Conservation (phyloP, 2,888 invertebrate species). For the Esperia sulphurella region DNA sequence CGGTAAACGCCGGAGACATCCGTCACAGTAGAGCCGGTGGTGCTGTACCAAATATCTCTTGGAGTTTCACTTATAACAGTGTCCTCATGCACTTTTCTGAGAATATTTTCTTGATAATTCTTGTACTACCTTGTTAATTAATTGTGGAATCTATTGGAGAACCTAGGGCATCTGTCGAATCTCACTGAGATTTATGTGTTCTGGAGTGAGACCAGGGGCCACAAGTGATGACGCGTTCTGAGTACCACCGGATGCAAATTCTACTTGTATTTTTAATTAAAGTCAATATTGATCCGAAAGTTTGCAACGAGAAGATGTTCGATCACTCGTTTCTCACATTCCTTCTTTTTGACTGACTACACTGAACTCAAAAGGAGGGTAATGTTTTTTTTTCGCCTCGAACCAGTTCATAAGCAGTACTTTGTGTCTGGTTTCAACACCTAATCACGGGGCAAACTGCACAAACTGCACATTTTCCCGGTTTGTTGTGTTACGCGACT, state of each 20-base stretch:
- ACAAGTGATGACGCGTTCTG: too few species aligned
- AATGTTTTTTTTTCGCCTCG: background rate
- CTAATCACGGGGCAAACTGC: conserved; percentile 20
- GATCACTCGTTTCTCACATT: background rate
- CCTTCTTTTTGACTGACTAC: background rate
- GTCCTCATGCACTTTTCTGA: conserved; percentile 3
- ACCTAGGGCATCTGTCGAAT: too few species aligned
- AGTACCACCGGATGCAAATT: too few species aligned
- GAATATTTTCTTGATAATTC: conserved; percentile 2
- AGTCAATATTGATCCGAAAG: too few species aligned
- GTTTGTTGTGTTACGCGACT: conserved; percentile 26
- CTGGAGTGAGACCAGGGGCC: too few species aligned
- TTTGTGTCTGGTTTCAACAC: conserved; percentile 17
- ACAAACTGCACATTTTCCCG: conserved; percentile 20
- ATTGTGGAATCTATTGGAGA: too few species aligned
- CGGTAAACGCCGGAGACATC: conserved; percentile 15
- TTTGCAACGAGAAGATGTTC: background rate
- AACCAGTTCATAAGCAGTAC: background rate
- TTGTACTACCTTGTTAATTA: too few species aligned
- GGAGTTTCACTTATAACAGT: conserved; percentile 15
- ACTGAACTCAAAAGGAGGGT: too few species aligned
- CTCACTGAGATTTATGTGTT: too few species aligned
- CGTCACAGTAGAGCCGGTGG: conserved; percentile 11
- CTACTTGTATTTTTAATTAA: too few species aligned
- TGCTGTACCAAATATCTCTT: conserved; percentile 18